phyloP scores from a whole-genome alignment of 30 jellyfish, hydroid and myxozoan species.

The Hydractinia symbiolongicarpus region DNA sequence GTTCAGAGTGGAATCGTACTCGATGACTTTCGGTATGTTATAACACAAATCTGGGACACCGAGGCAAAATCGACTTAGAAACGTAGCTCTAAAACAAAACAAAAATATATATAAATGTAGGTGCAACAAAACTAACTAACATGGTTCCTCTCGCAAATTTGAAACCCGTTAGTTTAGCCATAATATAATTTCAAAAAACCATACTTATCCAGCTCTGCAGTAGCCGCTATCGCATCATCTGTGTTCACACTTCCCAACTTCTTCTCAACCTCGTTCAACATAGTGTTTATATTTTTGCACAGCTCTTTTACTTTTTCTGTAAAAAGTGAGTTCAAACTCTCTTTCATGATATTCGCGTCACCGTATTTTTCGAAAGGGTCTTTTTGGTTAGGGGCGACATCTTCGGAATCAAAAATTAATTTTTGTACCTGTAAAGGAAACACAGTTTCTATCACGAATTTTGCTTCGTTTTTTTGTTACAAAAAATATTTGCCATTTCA shows the following conservation, averaged over 20 bases:
- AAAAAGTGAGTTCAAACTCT: background rate
- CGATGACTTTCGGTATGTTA: conserved; percentile 5
- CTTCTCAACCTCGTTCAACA: background rate
- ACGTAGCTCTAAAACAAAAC: conserved; percentile 3
- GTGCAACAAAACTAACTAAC: too few relatives aligned
- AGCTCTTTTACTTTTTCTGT: conserved; percentile 13
- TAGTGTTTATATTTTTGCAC: conserved; percentile 6
- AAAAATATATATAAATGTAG: background rate
- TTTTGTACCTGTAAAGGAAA: conserved; percentile 26
- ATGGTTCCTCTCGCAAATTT: too few relatives aligned
- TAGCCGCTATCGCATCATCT: background rate
- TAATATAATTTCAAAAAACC: background rate
- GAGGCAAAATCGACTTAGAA: conserved; percentile 33
- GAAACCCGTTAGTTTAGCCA: too few relatives aligned
- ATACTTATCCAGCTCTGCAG: conserved; percentile 13
- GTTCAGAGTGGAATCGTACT: background rate
- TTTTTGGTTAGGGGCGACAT: background rate
- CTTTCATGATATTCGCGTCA: background rate
- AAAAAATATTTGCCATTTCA: too few relatives aligned
- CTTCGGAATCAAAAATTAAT: conserved; percentile 1
- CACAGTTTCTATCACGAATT: background rate
- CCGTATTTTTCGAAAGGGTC: conserved; percentile 33
- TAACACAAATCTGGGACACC: conserved; percentile 29
- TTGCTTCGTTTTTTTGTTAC: too few relatives aligned
- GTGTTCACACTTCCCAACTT: background rate